A percentile compares a stretch with the other conserved stretches of the same genome.
Conservation (phyloP, 2,888 invertebrate species). For the Leuctra nigra region DNA sequence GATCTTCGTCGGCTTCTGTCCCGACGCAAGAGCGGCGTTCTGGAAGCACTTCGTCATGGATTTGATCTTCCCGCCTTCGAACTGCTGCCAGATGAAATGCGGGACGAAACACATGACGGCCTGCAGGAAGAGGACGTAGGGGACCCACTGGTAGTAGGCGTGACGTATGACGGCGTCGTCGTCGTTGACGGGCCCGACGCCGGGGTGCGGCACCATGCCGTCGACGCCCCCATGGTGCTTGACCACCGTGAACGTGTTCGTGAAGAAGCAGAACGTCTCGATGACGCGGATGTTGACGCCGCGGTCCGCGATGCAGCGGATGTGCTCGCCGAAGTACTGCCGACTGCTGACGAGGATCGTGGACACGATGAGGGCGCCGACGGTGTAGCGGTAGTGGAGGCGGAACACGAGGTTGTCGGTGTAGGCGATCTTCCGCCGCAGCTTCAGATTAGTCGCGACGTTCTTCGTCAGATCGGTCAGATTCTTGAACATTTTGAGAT, state of each 20-base stretch:
- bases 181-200: conserved; percentile 33
- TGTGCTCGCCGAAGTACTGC: conserved; percentile 20
- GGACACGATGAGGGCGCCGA: conserved; percentile 6
- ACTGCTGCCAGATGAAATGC: conserved; percentile 38
- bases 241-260: conserved; percentile 31
- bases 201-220: conserved; percentile 29
- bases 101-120: conserved; percentile 40
- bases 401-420: conserved; percentile 8
- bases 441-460: too few species aligned
- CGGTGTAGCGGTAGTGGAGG: conserved; percentile 17
- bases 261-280: conserved; percentile 29
- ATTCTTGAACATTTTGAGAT: conserved; percentile 35
- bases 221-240: neutral
- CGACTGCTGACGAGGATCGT: conserved; percentile 9
- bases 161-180: conserved; percentile 36
- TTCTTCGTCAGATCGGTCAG: conserved; percentile 31
- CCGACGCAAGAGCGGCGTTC: conserved; percentile 3
- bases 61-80: conserved; percentile 38
- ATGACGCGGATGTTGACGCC: conserved; percentile 7
- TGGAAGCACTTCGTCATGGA: conserved; percentile 24
- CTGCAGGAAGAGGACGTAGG: conserved; percentile 40
- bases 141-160: conserved; percentile 43
- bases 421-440: conserved; percentile 30
- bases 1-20: neutral
- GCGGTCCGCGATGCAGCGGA: conserved; percentile 17